These are phyloP conservation scores for Drosophila atripex DNA, from an alignment of 2,888 invertebrate species.

Conservation along the genomic window DNA sequence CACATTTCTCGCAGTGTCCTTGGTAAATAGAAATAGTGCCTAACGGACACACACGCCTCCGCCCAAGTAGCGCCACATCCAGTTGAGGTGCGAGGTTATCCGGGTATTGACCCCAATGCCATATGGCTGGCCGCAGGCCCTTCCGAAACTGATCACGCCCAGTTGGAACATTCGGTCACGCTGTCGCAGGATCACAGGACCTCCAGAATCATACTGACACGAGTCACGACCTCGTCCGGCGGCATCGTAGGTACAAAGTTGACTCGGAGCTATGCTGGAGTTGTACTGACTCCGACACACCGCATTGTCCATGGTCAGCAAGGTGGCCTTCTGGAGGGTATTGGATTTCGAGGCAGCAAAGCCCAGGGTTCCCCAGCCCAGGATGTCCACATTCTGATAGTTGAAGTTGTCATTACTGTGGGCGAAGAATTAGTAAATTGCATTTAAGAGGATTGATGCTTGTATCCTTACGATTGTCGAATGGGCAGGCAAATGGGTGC, in stretches of 20 bases:
- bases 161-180: conserved; percentile 82
- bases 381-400: conserved; percentile 64
- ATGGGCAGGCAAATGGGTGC: conserved; percentile 87
- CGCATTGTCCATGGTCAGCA: conserved; percentile 80
- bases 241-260: conserved; percentile 76
- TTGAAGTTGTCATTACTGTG: conserved; percentile 52
- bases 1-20: neutral
- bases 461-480: conserved; percentile 65
- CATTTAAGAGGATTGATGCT: too few species aligned
- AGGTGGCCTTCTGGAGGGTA: conserved; percentile 84
- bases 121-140: conserved; percentile 84
- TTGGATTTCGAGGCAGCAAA: conserved; percentile 84
- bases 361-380: conserved; percentile 85
- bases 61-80: conserved; percentile 84
- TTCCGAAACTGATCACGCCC: conserved; percentile 86
- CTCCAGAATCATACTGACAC: conserved; percentile 85
- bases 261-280: conserved; percentile 38
- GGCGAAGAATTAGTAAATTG: neutral
- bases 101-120: conserved; percentile 86
- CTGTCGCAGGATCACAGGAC: conserved; percentile 84
- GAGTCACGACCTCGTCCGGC: conserved; percentile 83
- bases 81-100: conserved; percentile 85
- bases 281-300: conserved; percentile 64
- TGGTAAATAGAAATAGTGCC: conserved; percentile 1
- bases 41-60: conserved; percentile 66